A percentile compares a stretch with the other conserved stretches of the same genome.
Evolutionary conservation across 2,113 vertebrate genomes (phyloP).

Genomic region (Collichthys lucidus): DNA sequence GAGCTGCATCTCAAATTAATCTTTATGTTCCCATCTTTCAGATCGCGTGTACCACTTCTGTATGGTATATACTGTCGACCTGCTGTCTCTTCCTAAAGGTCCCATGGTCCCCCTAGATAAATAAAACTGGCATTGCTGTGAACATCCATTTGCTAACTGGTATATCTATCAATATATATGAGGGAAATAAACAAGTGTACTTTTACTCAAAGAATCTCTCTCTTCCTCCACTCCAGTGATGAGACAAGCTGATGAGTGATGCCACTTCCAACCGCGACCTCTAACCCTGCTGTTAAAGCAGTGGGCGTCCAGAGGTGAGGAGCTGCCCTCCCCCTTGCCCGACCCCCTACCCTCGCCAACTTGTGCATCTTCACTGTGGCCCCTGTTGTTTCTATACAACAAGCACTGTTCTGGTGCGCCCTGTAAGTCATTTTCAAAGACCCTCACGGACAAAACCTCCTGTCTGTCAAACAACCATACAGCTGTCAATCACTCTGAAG

Average conservation of each 20-base stretch:
- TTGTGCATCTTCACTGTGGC: conserved; percentile 62
- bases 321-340: conserved; percentile 26
- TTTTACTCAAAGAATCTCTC: background rate
- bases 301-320: conserved; percentile 62
- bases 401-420: conserved; percentile 67
- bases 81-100: no score
- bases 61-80: no score
- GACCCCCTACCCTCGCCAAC: conserved; percentile 57
- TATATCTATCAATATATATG: no score
- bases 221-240: conserved; percentile 10
- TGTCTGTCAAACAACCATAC: conserved; percentile 78
- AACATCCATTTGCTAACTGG: background rate
- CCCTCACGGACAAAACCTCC: conserved; percentile 67
- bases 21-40: no score
- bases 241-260: conserved; percentile 64
- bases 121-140: no score
- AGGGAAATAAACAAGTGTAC: background rate
- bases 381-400: conserved; percentile 59
- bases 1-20: no score
- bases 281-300: conserved; percentile 70
- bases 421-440: conserved; percentile 63
- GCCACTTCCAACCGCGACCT: conserved; percentile 74
- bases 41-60: no score
- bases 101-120: no score
- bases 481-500: conserved; percentile 77